Evolutionary conservation across 1,140 invertebrate species (phyloP), one percentile per base, ranked within the genome.

Genomic region (Saxidomus purpurata): DNA sequence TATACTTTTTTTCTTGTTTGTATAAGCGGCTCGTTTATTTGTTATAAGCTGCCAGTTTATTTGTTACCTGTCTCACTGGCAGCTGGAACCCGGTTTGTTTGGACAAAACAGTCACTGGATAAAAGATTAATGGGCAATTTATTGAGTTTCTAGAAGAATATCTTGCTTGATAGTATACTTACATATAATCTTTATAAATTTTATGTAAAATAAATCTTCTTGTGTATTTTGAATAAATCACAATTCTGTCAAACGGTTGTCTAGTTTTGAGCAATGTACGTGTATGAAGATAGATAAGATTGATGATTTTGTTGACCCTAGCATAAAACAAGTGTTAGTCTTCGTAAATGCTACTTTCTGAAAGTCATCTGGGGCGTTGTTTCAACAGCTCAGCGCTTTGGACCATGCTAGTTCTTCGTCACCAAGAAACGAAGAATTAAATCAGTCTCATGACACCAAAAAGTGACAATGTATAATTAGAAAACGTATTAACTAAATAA

Each of bases 41-140:
- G n/a, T 28, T 63, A 63, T 63, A 63, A 63, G n/a, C n/a, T 63
- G 25, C n/a, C 59, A 63, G 67, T 71, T 71, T 71, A 38, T 71
- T 71, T 40, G 36, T 40, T 38, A 38, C 67, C 34, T 71, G 67
- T 71, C 67, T 71, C 34, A 1, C 67, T 17, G 6, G 25, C 67
- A 71, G 67, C 67, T 71, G 67, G 67, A 38, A 71, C 34, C 34
- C 13, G 22, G 67, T 36, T 71, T 71, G 67, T 71, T 71, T 71
- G 67, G 67, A 71, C 67, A 71, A 15, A 71, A 71, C 17, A 22
- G 67, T 71, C 28, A 71, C 31, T 3, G 67, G 34, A 40, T 38
- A 17, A 71, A 4, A 71, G 67, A 71, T 71, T 71, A 71, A 71
- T 38, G 67, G 67, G 13, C 22, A 3, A 40, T 71, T 71, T 71